Conservation (phyloP, 1,140 invertebrate genomes). For the Eufriesea mexicana region DNA sequence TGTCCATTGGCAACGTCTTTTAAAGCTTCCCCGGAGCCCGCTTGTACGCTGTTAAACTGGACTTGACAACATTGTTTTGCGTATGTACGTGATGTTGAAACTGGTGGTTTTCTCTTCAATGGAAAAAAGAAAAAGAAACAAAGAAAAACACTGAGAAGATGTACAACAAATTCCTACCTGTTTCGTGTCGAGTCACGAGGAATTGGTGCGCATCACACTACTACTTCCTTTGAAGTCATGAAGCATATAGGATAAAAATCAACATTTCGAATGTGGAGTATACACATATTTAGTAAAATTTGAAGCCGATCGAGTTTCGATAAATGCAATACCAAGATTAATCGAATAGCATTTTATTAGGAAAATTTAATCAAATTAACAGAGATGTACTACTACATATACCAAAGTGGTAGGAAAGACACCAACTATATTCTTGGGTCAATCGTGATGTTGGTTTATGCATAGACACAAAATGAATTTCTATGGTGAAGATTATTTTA, state of each 20-base stretch:
- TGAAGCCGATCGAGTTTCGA: too few relatives aligned
- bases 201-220: not conserved
- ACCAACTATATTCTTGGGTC: too few relatives aligned
- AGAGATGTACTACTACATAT: too few relatives aligned
- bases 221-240: not conserved
- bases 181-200: not conserved
- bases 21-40: conserved; percentile 53
- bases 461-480: too few relatives aligned
- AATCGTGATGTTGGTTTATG: too few relatives aligned
- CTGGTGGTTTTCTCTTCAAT: conserved; percentile 15
- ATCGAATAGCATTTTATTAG: too few relatives aligned
- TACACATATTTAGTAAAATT: not conserved
- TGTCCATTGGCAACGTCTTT: conserved; percentile 57
- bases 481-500: too few relatives aligned
- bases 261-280: not conserved
- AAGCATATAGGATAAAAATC: not conserved
- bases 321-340: too few relatives aligned
- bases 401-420: too few relatives aligned
- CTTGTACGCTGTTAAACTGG: conserved; percentile 20
- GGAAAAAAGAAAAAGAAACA: not conserved
- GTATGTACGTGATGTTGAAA: not conserved
- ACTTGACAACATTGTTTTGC: conserved; percentile 44
- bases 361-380: too few relatives aligned
- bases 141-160: not conserved
- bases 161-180: not conserved